Percentiles rank a stretch among this genome's conserved stretches.
These are phyloP conservation scores for Scaptomyza graminum DNA, from an alignment of 1,140 invertebrate genomes.

Conservation along the genomic window DNA sequence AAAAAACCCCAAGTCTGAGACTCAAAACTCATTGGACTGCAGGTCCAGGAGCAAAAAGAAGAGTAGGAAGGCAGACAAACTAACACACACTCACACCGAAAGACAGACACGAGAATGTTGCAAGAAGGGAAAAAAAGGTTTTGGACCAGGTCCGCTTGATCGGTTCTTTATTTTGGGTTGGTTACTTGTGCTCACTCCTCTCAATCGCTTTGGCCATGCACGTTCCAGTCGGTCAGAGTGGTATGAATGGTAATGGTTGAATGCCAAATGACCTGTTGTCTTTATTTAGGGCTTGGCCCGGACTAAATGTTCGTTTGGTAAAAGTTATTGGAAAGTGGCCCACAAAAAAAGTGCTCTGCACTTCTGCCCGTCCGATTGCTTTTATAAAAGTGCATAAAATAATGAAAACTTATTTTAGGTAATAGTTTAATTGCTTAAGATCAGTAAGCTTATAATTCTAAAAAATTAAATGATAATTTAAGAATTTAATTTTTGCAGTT, in stretches of 20 bases:
- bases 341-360: conserved; percentile 10
- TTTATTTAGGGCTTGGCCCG: conserved; percentile 46
- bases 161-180: conserved; percentile 44
- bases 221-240: conserved; percentile 22
- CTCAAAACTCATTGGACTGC: conserved; percentile 32
- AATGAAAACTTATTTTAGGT: no score
- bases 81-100: conserved; percentile 22
- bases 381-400: no score
- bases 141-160: conserved; percentile 34
- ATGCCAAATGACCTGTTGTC: conserved; percentile 49
- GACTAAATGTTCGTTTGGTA: conserved; percentile 35
- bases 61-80: conserved; percentile 45
- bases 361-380: conserved; percentile 11
- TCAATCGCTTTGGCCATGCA: conserved; percentile 46
- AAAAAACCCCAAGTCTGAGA: conserved; percentile 19
- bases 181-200: conserved; percentile 27
- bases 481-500: no score
- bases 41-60: conserved; percentile 38
- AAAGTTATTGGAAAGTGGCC: conserved; percentile 44
- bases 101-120: conserved; percentile 52
- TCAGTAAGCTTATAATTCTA: no score
- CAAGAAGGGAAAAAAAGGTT: conserved; percentile 52
- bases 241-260: conserved; percentile 12
- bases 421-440: no score
- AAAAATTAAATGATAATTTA: no score